Base-by-base conservation (phyloP, 2,113 vertebrate species). In the Austrofundulus limnaeus region DNA sequence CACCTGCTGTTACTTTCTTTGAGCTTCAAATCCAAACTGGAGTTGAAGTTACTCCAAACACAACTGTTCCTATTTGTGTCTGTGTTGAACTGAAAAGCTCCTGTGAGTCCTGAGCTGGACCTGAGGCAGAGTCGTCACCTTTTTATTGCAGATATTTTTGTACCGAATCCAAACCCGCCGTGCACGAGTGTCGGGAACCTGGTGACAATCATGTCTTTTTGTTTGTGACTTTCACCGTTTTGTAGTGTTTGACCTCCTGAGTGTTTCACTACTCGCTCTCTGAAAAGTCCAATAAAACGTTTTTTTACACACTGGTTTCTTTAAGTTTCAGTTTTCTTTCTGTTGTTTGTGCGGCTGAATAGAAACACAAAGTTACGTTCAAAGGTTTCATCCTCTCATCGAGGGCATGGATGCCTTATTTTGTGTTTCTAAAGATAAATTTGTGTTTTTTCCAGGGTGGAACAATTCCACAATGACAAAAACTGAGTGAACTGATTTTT, bases 151-250 rank as follows among this genome's bases (percentile, higher is more conserved):
- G 54, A 8, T 68, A 49, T 83, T 76, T 79, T 83, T 59, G 47
- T 78, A 75, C 25, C 45, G 19, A 73, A 39, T 14, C 25, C 5
- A 46, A 20, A 21, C 24, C 43, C 56, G 77, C 79, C 73, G 64
- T 83, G 54, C n/a, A 43, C 17, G 3, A 25, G 57, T 31, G 54
- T 19, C 11, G 56, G 61, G 51, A 58, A 41, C 37, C n/a, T 74
- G 56, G 71, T 69, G 70, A 82, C 80, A 85, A 84, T 85, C 81
- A 75, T 52, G 60, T 72, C 31, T 52, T 49, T 65, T 56, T 10
- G 54, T 80, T 56, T 75, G 52, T 79, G 38, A 55, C 57, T 57
- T 58, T 16, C 12, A n/a, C 21, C 45, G 51, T 20, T 52, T 67
- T 65, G 61, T 77, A 48, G 48, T 52, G 46, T 11, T 43, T 66